Base-by-base conservation (phyloP, 1,140 invertebrate genomes). In the Lucilia cuprina region DNA sequence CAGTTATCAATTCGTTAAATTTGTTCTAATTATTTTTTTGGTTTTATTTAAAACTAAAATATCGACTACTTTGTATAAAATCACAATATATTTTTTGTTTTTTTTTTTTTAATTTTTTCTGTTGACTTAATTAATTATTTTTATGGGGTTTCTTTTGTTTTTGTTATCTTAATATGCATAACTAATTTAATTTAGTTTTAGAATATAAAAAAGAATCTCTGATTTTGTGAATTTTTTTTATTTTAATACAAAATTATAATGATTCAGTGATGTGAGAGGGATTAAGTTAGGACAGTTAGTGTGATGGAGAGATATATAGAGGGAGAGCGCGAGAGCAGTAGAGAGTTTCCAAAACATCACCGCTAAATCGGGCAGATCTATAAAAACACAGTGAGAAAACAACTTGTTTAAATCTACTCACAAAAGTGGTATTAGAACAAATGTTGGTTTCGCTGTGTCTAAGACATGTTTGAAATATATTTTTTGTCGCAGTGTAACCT, bases 1-100 rank as follows among this genome's bases (percentile, higher is more conserved):
- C 65, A 21, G n/a, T 70, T 21, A 80, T 80, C 77, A 80, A 80
- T 80, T 80, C 77, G 77, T 80, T 80, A 80, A 80, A 80, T 80
- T 80, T 80, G n/a, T 80, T 80, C 77, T 80, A 80, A 80, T 49
- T 19, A n/a, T 80, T 80, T 80, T 25, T 21, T 70, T 49, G 41
- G 12, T 80, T 80, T 80, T 49, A 25, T 49, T 49, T 50, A 50
- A 80, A 80, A 80, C 47, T 49, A 49, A 49, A 80, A 80, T 80
- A 80, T 80, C 77, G 47, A 49, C 77, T 80, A 80, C 77, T 80
- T 80, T 80, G 77, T 80, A 80, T 80, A 80, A 80, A 80, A 80
- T 80, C 77, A 80, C 77, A 80, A 80, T 80, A 80, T 50, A 41
- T 80, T 49, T 50, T 25, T 50, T 80, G 19, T 21, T 19, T 80